These are phyloP conservation scores for Hyperoplus lanceolatus DNA, from an alignment of 2,797 vertebrate species.

Conservation along the genomic window DNA sequence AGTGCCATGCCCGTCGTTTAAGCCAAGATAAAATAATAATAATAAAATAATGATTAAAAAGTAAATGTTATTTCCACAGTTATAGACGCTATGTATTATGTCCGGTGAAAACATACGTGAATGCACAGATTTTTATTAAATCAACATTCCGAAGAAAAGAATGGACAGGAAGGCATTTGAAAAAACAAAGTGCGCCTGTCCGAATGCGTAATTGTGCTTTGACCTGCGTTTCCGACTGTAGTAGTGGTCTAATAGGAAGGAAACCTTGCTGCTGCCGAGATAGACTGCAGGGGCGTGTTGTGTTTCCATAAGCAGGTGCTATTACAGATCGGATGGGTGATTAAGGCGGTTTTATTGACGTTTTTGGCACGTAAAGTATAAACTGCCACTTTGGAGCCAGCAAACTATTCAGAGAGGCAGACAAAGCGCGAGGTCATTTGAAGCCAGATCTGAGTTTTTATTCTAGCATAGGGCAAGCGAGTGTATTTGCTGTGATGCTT, in stretches of 20 bases:
- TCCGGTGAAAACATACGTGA: background rate
- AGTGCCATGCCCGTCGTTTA: background rate
- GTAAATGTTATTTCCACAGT: background rate
- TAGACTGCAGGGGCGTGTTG: conserved; percentile 71
- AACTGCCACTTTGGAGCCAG: conserved; percentile 73
- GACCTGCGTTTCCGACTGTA: conserved; percentile 64
- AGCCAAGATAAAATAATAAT: background rate
- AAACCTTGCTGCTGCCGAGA: conserved; percentile 70
- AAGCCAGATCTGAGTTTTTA: conserved; percentile 60
- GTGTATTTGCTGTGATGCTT: conserved; percentile 62
- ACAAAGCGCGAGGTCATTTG: conserved; percentile 60
- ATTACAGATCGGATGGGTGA: conserved; percentile 75
- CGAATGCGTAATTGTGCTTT: conserved; percentile 54
- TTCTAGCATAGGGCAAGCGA: conserved; percentile 25
- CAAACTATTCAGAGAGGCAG: conserved; percentile 61
- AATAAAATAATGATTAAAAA: background rate
- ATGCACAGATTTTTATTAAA: conserved; percentile 26
- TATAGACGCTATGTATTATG: background rate
- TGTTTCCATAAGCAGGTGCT: conserved; percentile 82
- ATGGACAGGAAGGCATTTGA: conserved; percentile 53
- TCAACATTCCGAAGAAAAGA: conserved; percentile 44
- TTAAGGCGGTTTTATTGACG: conserved; percentile 81
- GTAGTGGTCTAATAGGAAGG: conserved; percentile 62
- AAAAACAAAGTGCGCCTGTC: conserved; percentile 53
- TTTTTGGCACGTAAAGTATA: conserved; percentile 79